phyloP scores from a whole-genome alignment of 2,113 vertebrate species.

The Catharus bicknelli region DNA sequence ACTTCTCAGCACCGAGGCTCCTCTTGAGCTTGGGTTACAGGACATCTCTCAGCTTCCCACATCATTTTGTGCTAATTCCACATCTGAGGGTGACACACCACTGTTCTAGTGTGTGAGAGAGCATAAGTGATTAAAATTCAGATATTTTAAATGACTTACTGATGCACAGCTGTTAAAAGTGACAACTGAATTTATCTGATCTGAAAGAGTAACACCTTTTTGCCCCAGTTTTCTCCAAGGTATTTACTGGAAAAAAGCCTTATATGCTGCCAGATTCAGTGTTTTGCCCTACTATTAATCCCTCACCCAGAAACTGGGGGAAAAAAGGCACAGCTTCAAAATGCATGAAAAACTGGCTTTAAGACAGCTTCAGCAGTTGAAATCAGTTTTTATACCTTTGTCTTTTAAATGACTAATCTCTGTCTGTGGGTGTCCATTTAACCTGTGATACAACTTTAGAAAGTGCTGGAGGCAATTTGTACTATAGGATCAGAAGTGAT shows the following conservation, averaged over 20 bases:
- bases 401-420: constrained; percentile 23
- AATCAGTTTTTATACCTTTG: background rate
- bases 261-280: background rate
- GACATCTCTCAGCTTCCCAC: background rate
- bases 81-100: background rate
- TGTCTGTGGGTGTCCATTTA: background rate
- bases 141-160: background rate
- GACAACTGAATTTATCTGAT: background rate
- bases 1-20: background rate
- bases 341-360: background rate
- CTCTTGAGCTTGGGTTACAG: background rate
- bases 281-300: background rate
- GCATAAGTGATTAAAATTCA: background rate
- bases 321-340: background rate
- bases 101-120: background rate
- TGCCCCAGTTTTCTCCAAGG: background rate
- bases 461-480: constrained; percentile 11
- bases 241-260: background rate
- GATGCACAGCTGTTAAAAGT: background rate
- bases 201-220: background rate
- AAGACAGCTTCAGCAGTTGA: background rate
- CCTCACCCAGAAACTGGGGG: background rate
- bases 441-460: constrained; percentile 32
- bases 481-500: background rate
- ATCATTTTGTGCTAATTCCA: background rate